Evolutionary conservation across 2,113 vertebrate species (phyloP).

Genomic region (Reinhardtius hippoglossoides): DNA sequence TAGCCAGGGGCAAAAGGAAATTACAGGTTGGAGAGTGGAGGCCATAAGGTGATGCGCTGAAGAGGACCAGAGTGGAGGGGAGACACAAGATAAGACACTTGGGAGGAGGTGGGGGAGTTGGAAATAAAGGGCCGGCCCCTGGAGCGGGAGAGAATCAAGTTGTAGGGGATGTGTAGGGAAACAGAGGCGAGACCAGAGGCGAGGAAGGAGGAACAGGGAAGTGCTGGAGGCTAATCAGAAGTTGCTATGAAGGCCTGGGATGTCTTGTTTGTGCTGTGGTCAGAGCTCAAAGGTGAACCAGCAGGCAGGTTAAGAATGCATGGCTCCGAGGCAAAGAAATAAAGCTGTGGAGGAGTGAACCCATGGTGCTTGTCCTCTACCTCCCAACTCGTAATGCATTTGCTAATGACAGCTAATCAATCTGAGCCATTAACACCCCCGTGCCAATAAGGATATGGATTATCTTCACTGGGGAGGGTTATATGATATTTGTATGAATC

Average conservation of each 20-base stretch:
- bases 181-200: constrained; percentile 54
- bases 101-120: background rate
- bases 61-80: constrained; percentile 25
- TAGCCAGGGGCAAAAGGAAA: constrained; percentile 37
- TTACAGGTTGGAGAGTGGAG: constrained; percentile 61
- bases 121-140: constrained; percentile 42
- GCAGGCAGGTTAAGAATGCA: constrained; percentile 55
- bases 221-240: constrained; percentile 61
- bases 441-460: constrained; percentile 30
- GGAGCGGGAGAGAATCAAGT: constrained; percentile 33
- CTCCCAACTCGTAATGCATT: constrained; percentile 30
- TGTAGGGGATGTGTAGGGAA: constrained; percentile 47
- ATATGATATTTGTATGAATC: constrained; percentile 10
- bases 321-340: constrained; percentile 27
- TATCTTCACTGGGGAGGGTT: background rate
- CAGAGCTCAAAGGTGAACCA: constrained; percentile 56
- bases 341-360: constrained; percentile 4
- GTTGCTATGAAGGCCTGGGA: constrained; percentile 29
- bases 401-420: constrained; percentile 56
- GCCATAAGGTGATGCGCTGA: constrained; percentile 48
- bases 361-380: constrained; percentile 9
- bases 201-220: constrained; percentile 42
- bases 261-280: constrained; percentile 36
- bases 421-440: constrained; percentile 42
- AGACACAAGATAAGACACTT: constrained; percentile 57